Base-by-base conservation (phyloP, 2,113 vertebrate species). In the Sorex fumeus region DNA sequence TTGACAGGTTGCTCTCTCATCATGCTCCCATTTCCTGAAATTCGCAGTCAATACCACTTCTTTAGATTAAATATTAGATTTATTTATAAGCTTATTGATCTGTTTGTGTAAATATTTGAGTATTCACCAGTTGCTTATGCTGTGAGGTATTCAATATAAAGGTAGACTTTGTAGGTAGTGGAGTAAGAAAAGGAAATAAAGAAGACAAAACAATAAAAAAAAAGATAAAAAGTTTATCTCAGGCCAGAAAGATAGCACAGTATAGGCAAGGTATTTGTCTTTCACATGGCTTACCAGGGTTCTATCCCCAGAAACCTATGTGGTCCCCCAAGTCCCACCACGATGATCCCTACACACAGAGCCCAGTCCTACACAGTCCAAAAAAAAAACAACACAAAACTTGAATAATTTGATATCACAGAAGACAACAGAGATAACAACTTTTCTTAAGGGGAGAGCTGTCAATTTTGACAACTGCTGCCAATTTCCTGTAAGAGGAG, bases 391-490 rank as follows among this genome's bases (percentile, higher is more conserved):
- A 70, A 60, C 30, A 36, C 15, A 12, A 30, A 40, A 3, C 4
- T 16, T 23, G 1, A 70, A 75, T 66, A 36, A 36, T 64, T 5
- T 2, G 13, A 1, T 9, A 43, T 32, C 13, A n/a, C 0, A 13
- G 28, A 75, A 76, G 34, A 8, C 28, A 36, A 79, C 25, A 71
- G 12, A 25, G 32, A 4, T 0, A 50, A 70, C 0, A 30, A 1
- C 18, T 83, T 60, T 50, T 64, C 19, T 28, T 64, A 62, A 66
- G 19, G 2, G 18, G 23, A 66, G 13, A 23, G 15, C 15, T 30
- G 16, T 40, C n/a, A 18, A n/a, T 43, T 8, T 0, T 18, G 23
- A 16, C 34, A 6, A 2, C 4, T 19, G 25, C 6, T 16, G 1
- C 10, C 30, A 8, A 3, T 6, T 1, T n/a, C 40, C 75, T 32